Percentiles rank a stretch among this genome's conserved stretches.
phyloP scores from a whole-genome alignment of 2,113 vertebrate species.

The Corythaeola cristata region DNA sequence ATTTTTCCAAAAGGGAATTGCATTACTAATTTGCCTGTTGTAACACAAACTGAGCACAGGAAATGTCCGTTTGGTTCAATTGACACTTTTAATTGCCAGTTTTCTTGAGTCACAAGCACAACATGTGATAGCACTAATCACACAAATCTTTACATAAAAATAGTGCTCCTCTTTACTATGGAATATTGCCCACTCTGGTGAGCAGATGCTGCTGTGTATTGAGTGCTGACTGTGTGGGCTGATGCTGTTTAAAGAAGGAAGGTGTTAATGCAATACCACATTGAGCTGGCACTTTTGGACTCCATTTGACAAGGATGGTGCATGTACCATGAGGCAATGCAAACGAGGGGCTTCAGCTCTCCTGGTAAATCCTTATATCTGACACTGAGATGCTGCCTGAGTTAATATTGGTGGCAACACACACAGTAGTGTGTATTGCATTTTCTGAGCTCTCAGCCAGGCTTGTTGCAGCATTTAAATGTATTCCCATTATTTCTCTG shows the following conservation, averaged over 20 bases:
- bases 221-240: conserved; percentile 6
- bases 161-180: not conserved
- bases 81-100: not conserved
- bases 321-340: not conserved
- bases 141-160: not conserved
- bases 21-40: not conserved
- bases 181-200: not conserved
- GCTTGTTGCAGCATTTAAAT: not conserved
- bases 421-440: not conserved
- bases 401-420: not conserved
- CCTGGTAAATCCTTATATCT: not conserved
- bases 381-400: not conserved
- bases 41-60: not conserved
- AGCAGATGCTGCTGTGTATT: not conserved
- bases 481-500: not conserved
- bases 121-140: not conserved
- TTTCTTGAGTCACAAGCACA: not conserved
- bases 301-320: not conserved
- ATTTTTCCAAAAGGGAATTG: not conserved
- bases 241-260: not conserved
- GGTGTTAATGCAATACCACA: not conserved
- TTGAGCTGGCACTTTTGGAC: not conserved
- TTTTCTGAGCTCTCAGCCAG: not conserved
- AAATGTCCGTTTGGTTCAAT: not conserved
- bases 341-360: not conserved